Percentiles rank a stretch among this genome's conserved stretches.
Conservation (phyloP, 2,113 vertebrate species). For the Boleophthalmus pectinirostris region DNA sequence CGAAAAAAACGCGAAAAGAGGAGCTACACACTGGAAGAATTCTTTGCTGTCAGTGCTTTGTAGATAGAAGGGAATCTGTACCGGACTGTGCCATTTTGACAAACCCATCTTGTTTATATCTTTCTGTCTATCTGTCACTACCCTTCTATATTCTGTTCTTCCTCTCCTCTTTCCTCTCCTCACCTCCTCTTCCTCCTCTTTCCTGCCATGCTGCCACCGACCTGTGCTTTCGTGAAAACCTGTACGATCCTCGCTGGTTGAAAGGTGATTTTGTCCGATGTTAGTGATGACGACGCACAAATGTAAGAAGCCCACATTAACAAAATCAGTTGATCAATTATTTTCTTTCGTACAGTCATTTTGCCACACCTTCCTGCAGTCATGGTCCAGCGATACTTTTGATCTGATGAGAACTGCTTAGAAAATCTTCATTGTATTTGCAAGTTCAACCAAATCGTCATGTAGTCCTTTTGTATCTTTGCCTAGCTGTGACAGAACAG, state of each 20-base stretch:
- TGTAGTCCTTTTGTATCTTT: conserved; percentile 94
- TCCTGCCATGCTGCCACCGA: conserved; percentile 69
- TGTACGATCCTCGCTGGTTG: conserved; percentile 90
- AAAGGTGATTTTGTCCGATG: conserved; percentile 91
- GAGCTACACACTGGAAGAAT: conserved; percentile 72
- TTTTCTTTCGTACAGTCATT: conserved; percentile 73
- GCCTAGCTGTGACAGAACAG: conserved; percentile 88
- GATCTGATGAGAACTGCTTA: conserved; percentile 80
- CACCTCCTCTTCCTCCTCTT: conserved; percentile 26
- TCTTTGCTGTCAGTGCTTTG: conserved; percentile 92
- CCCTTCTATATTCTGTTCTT: neutral
- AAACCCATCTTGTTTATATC: conserved; percentile 29
- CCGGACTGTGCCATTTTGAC: conserved; percentile 83
- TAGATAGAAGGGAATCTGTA: conserved; percentile 86
- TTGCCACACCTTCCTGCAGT: conserved; percentile 60
- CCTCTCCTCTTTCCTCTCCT: neutral
- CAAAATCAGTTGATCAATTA: conserved; percentile 75
- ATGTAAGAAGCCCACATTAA: conserved; percentile 80
- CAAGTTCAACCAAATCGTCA: conserved; percentile 86
- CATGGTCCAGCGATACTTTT: conserved; percentile 70
- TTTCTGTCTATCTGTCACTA: conserved; percentile 18
- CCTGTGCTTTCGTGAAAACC: conserved; percentile 91
- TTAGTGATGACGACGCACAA: conserved; percentile 92
- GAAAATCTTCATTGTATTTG: conserved; percentile 91
- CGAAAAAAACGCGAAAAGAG: conserved; percentile 9